Conservation (phyloP, 53 echinoderm and acorn worm genomes). For the Mesocentrotus franciscanus region DNA sequence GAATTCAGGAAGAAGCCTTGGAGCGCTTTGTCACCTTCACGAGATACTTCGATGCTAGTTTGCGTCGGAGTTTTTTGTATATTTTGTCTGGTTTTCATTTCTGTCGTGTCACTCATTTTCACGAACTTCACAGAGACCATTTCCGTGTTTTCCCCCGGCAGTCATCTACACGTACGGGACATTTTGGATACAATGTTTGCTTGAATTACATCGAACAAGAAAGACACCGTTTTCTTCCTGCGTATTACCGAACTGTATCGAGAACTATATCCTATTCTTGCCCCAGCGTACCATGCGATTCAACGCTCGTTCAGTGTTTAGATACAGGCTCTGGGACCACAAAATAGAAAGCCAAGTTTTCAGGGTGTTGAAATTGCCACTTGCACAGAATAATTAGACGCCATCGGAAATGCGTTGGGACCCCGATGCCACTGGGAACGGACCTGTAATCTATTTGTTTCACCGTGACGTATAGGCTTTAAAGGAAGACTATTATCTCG, state of each 20-base stretch:
- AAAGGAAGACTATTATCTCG: not conserved
- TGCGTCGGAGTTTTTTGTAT: not conserved
- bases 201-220: not conserved
- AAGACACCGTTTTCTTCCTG: not conserved
- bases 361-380: not conserved
- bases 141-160: not conserved
- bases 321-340: not conserved
- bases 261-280: not conserved
- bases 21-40: not conserved
- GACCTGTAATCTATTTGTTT: not conserved
- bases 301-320: not conserved
- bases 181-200: not conserved
- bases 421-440: not conserved
- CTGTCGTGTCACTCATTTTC: not conserved
- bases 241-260: not conserved
- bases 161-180: not conserved
- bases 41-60: not conserved
- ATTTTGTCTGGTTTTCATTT: not conserved
- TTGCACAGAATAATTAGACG: not conserved
- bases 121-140: not conserved
- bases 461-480: not conserved
- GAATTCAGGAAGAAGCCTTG: not conserved
- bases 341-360: constrained; percentile 12
- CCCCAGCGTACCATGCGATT: not conserved
- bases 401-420: not conserved